A percentile compares a stretch with the other conserved stretches of the same genome.
phyloP scores from a whole-genome alignment of 2,888 invertebrate species.

The Phaonia tiefii region DNA sequence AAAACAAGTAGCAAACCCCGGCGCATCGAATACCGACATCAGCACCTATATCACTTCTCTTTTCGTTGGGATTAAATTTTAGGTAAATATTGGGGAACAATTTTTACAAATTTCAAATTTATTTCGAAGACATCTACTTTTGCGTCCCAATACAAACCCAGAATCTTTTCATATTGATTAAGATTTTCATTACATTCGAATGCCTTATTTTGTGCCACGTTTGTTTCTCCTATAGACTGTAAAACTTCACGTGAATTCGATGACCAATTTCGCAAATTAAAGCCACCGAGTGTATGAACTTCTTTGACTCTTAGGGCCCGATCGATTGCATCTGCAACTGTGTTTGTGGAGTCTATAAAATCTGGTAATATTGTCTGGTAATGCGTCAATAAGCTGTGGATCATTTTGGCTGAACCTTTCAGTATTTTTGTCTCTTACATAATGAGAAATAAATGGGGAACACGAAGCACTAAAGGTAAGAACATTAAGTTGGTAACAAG shows the following conservation, averaged over 20 bases:
- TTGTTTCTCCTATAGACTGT: conserved; percentile 25
- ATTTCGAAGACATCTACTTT: conserved; percentile 31
- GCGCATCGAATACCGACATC: conserved; percentile 45
- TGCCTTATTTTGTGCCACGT: no score
- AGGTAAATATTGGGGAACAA: conserved; percentile 11
- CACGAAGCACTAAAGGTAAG: no score
- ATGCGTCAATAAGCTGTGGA: background rate
- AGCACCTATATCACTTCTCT: conserved; percentile 40
- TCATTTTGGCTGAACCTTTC: no score
- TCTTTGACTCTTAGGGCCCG: conserved; percentile 13
- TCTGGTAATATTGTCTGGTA: conserved; percentile 30
- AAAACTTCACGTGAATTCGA: no score
- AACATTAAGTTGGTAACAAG: no score
- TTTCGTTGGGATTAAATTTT: conserved; percentile 41
- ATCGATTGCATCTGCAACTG: conserved; percentile 25
- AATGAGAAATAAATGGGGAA: no score
- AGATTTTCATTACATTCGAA: conserved; percentile 37
- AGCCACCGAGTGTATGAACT: no score
- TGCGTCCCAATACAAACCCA: no score
- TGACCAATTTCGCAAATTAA: no score
- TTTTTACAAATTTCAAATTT: conserved; percentile 35
- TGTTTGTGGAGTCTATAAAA: no score
- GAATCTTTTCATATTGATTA: conserved; percentile 15
- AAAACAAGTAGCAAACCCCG: no score
- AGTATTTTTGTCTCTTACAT: no score